phyloP scores from a whole-genome alignment of 2,888 invertebrate genomes.

The Lysandra bellargus region DNA sequence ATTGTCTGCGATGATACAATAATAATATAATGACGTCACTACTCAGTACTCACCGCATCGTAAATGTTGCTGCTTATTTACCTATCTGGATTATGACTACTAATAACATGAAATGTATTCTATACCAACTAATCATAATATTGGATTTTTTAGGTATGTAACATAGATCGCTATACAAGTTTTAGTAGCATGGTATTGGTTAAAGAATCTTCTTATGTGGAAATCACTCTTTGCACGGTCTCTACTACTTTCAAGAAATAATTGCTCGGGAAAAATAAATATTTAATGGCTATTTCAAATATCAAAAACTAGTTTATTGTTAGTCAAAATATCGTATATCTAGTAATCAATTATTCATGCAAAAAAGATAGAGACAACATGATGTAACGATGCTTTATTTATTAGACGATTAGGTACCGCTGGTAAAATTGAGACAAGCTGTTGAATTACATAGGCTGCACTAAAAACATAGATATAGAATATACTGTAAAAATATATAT shows the following conservation, averaged over 20 bases:
- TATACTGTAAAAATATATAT: too few relatives aligned
- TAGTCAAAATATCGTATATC: too few relatives aligned
- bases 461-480: too few relatives aligned
- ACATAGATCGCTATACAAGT: not conserved
- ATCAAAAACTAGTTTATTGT: not conserved
- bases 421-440: too few relatives aligned
- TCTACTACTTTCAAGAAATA: not conserved
- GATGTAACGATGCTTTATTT: too few relatives aligned
- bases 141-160: too few relatives aligned
- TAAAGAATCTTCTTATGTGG: not conserved
- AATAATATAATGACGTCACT: not conserved
- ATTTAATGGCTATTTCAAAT: not conserved
- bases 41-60: not conserved
- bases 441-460: too few relatives aligned
- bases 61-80: not conserved
- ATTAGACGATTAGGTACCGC: too few relatives aligned
- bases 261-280: not conserved
- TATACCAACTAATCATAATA: too few relatives aligned
- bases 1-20: constrained; percentile 37
- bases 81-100: not conserved
- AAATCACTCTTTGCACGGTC: not conserved
- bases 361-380: too few relatives aligned
- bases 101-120: not conserved
- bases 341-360: too few relatives aligned
- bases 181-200: not conserved